Conservation (phyloP, 2,113 vertebrate genomes). For the zebrafish (Danio rerio) region GRCz12tu NC_133189.1:45399001-45399500, state of each 20-base stretch:
- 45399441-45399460: not conserved
- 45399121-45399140: not conserved
- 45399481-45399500: not conserved
- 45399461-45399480: not conserved
- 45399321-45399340: slow-evolving; percentile 43
- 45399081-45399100: not conserved
- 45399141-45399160: slow-evolving; percentile 49
- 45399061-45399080: not conserved
- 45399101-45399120: slow-evolving; percentile 14
- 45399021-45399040: not conserved
- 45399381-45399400: not conserved
- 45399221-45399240: slow-evolving; percentile 68
- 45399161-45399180: slow-evolving; percentile 50
- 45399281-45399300: slow-evolving; percentile 32
- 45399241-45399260: slow-evolving; percentile 44
- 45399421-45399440: slow-evolving; percentile 20
- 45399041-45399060: slow-evolving; percentile 16
- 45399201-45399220: slow-evolving; percentile 69
- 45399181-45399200: slow-evolving; percentile 63
- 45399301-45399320: slow-evolving; percentile 38
- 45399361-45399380: slow-evolving; percentile 35
- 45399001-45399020: not conserved
- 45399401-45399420: slow-evolving; percentile 4
- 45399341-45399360: not conserved
- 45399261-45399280: slow-evolving; percentile 58